phyloP scores from a whole-genome alignment of 92 coral and sea anemone genomes.

The Epizoanthus illoricatus region DNA sequence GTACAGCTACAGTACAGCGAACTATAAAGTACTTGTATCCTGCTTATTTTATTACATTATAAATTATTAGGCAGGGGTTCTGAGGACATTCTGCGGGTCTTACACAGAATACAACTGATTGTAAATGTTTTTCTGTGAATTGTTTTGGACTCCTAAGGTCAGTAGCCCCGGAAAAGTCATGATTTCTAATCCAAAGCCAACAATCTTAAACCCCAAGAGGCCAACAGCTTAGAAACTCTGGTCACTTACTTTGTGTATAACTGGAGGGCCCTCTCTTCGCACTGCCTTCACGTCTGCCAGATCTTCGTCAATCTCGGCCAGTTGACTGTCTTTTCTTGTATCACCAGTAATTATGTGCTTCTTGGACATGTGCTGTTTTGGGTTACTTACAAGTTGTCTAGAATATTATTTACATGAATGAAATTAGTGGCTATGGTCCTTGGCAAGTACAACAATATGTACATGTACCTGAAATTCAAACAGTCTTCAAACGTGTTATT shows the following conservation, averaged over 20 bases:
- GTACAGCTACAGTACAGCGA: too few relatives aligned
- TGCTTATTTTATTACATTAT: too few relatives aligned
- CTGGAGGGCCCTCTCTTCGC: constrained; percentile 14
- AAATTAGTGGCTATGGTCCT: too few relatives aligned
- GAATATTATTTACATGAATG: background rate
- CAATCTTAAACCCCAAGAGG: too few relatives aligned
- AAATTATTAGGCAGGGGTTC: too few relatives aligned
- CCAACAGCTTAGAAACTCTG: background rate
- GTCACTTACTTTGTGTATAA: constrained; percentile 11
- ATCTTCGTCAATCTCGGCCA: constrained; percentile 37
- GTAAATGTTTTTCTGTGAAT: too few relatives aligned
- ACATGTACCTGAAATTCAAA: background rate
- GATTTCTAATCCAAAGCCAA: too few relatives aligned
- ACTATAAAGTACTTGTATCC: too few relatives aligned
- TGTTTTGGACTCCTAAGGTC: too few relatives aligned
- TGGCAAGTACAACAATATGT: background rate
- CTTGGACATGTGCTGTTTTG: constrained; percentile 33
- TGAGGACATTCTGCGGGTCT: too few relatives aligned
- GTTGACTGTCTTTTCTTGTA: constrained; percentile 27
- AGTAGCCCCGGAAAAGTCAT: too few relatives aligned
- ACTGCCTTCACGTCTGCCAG: constrained; percentile 39
- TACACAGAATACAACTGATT: too few relatives aligned
- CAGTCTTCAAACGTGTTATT: background rate
- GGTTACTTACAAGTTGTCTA: constrained; percentile 39
- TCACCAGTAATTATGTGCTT: constrained; percentile 16